A percentile compares a stretch with the other conserved stretches of the same genome.
phyloP scores from a whole-genome alignment of 2,888 invertebrate genomes.

The Pharmacophagus antenor region DNA sequence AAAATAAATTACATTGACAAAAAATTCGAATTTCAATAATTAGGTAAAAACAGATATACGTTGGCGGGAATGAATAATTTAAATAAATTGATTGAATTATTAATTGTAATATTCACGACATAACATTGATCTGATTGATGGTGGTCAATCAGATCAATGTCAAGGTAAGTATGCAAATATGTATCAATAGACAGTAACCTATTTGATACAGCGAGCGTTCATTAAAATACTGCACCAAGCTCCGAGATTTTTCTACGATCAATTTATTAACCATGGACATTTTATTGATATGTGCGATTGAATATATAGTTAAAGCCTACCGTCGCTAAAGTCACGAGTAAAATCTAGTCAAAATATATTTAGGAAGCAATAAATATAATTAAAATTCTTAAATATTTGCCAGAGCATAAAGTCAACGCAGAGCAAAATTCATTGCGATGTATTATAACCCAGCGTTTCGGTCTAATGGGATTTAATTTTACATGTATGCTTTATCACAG shows the following conservation, averaged over 20 bases:
- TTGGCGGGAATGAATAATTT: too few species aligned
- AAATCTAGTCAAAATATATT: background rate
- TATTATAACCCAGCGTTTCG: background rate
- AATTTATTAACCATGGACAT: background rate
- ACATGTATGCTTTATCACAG: background rate
- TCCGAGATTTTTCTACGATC: background rate
- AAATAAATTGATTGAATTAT: too few species aligned
- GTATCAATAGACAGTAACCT: background rate
- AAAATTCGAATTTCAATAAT: too few species aligned
- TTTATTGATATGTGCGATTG: background rate
- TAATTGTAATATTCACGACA: too few species aligned
- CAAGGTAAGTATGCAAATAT: conserved; percentile 5
- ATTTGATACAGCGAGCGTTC: conserved; percentile 3
- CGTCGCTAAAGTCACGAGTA: background rate
- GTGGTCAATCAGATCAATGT: conserved; percentile 11
- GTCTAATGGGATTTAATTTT: background rate
- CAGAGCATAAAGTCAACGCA: background rate
- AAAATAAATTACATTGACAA: too few species aligned
- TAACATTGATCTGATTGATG: conserved; percentile 1
- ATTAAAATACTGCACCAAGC: background rate
- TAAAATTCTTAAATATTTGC: background rate
- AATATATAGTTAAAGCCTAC: background rate
- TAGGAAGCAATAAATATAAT: background rate
- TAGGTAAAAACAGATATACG: too few species aligned
- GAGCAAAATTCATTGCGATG: background rate